A percentile compares a stretch with the other conserved stretches of the same genome.
Evolutionary conservation across 2,888 invertebrate genomes (phyloP).

Genomic region (Acleris emargana): DNA sequence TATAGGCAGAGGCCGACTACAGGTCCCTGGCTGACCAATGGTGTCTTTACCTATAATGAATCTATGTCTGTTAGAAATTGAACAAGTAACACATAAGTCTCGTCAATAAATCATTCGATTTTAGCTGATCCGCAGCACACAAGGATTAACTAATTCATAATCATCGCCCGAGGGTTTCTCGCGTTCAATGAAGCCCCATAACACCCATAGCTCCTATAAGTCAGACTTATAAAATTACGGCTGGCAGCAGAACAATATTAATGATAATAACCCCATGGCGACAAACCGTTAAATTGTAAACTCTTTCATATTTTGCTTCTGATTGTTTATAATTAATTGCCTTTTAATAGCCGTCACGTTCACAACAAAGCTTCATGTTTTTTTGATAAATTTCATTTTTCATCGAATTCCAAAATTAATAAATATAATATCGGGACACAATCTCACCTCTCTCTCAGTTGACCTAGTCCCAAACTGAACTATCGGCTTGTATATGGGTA

Average conservation of each 20-base stretch:
- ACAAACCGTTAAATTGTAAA: slow-evolving; percentile 16
- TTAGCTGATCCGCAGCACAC: not conserved
- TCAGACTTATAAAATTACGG: slow-evolving; percentile 13
- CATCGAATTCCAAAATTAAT: no score
- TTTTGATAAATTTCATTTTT: no score
- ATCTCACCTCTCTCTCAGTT: no score
- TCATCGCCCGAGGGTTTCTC: slow-evolving; percentile 7
- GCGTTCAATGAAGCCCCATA: slow-evolving; percentile 8
- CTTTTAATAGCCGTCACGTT: not conserved
- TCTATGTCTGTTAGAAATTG: not conserved
- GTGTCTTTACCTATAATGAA: no score
- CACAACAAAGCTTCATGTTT: not conserved
- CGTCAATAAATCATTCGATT: not conserved
- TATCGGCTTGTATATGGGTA: no score
- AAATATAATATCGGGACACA: no score
- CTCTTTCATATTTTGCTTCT: not conserved
- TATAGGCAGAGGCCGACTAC: no score
- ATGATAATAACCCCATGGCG: slow-evolving; percentile 8
- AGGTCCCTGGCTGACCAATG: no score
- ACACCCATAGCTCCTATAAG: slow-evolving; percentile 4
- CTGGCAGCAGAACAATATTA: slow-evolving; percentile 16
- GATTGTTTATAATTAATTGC: slow-evolving; percentile 1
- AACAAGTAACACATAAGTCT: not conserved
- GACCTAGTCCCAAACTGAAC: no score
- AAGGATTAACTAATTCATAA: slow-evolving; percentile 12